Evolutionary conservation across 2,797 vertebrate species (phyloP).

Genomic region (Oceanodroma leucorhoa): DNA sequence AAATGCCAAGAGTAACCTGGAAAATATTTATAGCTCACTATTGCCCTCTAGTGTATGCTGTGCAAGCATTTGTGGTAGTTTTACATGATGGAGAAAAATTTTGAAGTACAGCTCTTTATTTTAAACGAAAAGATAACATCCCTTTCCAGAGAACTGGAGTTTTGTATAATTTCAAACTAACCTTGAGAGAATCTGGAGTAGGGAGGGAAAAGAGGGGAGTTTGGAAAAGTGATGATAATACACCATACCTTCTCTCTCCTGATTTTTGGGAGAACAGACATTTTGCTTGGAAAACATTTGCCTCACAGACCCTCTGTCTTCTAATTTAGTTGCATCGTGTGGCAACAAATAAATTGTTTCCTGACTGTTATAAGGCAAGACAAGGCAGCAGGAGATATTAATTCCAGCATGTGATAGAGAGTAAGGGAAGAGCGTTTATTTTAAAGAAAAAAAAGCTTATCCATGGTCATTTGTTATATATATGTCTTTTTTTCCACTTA

Average conservation of each 20-base stretch:
- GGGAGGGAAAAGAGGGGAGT: not conserved
- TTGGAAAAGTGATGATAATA: constrained; percentile 14
- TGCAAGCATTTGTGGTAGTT: not conserved
- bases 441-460: constrained; percentile 1
- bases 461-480: not conserved
- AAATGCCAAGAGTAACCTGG: not conserved
- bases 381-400: constrained; percentile 53
- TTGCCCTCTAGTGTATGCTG: constrained; percentile 71
- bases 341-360: constrained; percentile 63
- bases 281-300: constrained; percentile 54
- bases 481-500: not conserved
- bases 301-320: constrained; percentile 52
- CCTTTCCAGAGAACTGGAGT: not conserved
- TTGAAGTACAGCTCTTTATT: not conserved
- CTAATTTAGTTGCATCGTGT: constrained; percentile 45
- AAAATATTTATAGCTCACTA: constrained; percentile 61
- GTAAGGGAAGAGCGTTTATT: constrained; percentile 41
- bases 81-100: not conserved
- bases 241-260: not conserved
- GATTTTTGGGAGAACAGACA: not conserved
- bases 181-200: not conserved
- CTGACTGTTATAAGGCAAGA: constrained; percentile 64
- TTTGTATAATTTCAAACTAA: not conserved
- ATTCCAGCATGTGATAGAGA: constrained; percentile 47
- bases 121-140: not conserved